phyloP scores from a whole-genome alignment of 2,888 invertebrate species.

The Agonopterix arenella region DNA sequence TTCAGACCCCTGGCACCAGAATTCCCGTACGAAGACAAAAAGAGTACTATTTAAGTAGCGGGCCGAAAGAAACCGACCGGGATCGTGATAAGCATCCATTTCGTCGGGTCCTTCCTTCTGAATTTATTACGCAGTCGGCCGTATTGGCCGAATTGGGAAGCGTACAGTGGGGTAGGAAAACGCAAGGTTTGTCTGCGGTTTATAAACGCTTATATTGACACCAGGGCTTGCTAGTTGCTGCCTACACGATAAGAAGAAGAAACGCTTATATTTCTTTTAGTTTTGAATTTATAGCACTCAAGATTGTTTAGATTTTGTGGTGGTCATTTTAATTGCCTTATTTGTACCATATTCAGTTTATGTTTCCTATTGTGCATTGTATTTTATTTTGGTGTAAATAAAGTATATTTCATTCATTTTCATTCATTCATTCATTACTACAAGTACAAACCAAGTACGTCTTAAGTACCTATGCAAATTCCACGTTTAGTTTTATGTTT shows the following conservation, averaged over 20 bases:
- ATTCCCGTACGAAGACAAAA: conserved; percentile 25
- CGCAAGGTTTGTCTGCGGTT: neutral
- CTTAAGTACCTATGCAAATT: too few relatives aligned
- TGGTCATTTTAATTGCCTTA: too few relatives aligned
- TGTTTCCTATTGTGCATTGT: too few relatives aligned
- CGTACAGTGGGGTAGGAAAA: conserved; percentile 7
- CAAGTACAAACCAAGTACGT: neutral
- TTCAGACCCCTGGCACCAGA: too few relatives aligned
- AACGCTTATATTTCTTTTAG: neutral
- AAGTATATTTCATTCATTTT: too few relatives aligned
- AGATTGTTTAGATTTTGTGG: neutral
- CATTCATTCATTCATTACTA: too few relatives aligned
- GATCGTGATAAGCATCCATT: conserved; percentile 48
- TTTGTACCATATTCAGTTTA: too few relatives aligned
- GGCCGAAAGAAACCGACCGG: conserved; percentile 20
- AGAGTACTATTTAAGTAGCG: conserved; percentile 32
- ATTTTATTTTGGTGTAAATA: too few relatives aligned
- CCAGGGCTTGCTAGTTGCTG: too few relatives aligned
- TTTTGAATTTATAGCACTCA: neutral
- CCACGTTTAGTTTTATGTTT: too few relatives aligned
- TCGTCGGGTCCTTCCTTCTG: conserved; percentile 21
- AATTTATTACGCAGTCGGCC: conserved; percentile 23
- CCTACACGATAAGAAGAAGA: too few relatives aligned
- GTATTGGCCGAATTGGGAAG: conserved; percentile 13
- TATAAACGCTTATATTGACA: neutral